phyloP scores from a whole-genome alignment of 2,797 vertebrate genomes.

The Hydrolagus colliei region DNA sequence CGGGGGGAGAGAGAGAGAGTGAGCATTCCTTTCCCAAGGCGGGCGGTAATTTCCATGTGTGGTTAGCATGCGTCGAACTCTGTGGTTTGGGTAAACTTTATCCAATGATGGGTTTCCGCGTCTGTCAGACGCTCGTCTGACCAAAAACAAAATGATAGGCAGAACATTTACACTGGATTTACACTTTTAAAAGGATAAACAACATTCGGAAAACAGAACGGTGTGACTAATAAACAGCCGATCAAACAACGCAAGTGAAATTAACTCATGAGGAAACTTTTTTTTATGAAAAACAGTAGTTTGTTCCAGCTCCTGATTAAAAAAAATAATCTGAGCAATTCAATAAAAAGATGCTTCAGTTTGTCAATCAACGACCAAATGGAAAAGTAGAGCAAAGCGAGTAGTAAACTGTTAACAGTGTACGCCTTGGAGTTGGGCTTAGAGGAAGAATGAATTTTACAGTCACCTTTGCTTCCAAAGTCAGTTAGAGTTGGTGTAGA shows the following conservation, averaged over 20 bases:
- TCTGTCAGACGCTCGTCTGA: no score
- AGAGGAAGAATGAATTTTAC: no score
- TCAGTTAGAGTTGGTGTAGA: neutral
- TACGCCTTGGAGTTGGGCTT: neutral
- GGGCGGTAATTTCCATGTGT: no score
- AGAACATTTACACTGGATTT: neutral
- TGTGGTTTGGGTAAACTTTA: no score
- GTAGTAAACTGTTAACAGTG: neutral
- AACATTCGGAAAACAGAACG: neutral
- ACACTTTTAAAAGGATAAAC: neutral
- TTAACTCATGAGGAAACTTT: neutral
- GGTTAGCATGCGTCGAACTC: no score
- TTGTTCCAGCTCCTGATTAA: neutral
- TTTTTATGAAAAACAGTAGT: neutral
- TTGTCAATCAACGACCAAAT: neutral
- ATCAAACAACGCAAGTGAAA: neutral
- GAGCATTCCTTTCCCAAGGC: no score
- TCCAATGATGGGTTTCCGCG: no score
- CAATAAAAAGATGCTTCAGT: conserved; percentile 19
- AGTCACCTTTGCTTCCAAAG: neutral
- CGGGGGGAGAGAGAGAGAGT: no score
- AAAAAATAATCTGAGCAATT: conserved; percentile 16
- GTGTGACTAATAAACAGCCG: neutral
- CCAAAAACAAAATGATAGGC: neutral
- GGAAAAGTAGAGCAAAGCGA: neutral